Base-by-base conservation (phyloP, 2,113 vertebrate species). In the Ursus arctos region DNA sequence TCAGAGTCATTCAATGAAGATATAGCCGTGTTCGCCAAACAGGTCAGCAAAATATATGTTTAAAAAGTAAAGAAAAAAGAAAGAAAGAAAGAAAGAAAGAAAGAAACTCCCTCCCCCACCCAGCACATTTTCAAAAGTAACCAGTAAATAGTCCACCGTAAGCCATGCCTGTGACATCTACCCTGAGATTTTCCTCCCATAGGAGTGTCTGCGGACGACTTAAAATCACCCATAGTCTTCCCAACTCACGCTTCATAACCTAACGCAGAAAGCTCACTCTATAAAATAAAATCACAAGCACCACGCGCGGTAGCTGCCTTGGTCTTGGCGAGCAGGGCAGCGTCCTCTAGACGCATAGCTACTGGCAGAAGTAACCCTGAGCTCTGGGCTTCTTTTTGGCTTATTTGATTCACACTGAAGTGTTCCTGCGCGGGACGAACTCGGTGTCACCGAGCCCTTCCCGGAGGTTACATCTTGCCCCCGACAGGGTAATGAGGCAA, bases 1-100 rank as follows among this genome's bases (percentile, higher is more conserved):
- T 99, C 99, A 96, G 99, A 99, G 98, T 99, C 99, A 98, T 99
- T 99, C 99, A 99, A 99, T 99, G 99, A 99, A 99, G 99, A 99
- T 98, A 99, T 99, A 99, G 99, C 99, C 97, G 99, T 99, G 99
- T 99, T 99, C 99, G 99, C 99, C 98, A 99, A 99, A 99, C 99
- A 99, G 99, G 99, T 99, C 99, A 99, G 99, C 98, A 98, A 99
- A 99, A 96, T 90, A 76, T 85, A 82, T 98, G 98, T 98, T 94
- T 95, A 76, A 97, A 94, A 97, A 97, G 91, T 7, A 40, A 97
- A 88, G 76, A 10, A 10, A 4, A 96, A 43, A 43, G 43, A 43
- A 43, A 97, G 91, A 40, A 97, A 88, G 76, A 10, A 10, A 4
- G 18, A 95, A 72, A 89, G 95, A 94, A 8, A 6, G 87, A 2